Base-by-base conservation (phyloP, 2,113 vertebrate genomes). In the Phyllostomus discolor region DNA sequence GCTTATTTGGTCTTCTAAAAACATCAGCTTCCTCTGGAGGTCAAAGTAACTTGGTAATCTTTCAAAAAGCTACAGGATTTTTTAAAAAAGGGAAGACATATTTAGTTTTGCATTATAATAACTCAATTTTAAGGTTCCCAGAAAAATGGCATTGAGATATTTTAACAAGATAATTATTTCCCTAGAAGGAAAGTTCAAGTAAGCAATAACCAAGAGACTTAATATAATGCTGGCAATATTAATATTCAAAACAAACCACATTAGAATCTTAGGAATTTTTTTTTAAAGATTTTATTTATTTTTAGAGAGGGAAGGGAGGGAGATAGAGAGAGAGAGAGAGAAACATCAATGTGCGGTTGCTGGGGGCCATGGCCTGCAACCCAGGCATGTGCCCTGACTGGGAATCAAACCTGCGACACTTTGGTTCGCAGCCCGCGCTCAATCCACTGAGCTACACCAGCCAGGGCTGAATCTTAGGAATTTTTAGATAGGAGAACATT, bases 1-100 rank as follows among this genome's bases (percentile, higher is more conserved):
- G 97, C 99, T 99, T 98, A 99, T 99, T 84, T 98, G 97, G 83
- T 99, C 99, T 98, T 99, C 99, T 93, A 99, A 97, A 96, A 98
- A 97, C 75, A 99, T 96, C 0, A 99, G 98, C 95, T 98, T 99
- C 97, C 99, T 99, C 70, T 98, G 98, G 96, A 99, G 99, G 75
- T 98, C 98, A 33, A 97, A 98, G 69, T 99, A 99, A 96, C 98
- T 98, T 26, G 99, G 99, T 95, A 99, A 95, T 90, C 99, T 99
- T 98, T 99, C 98, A 95, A 99, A 99, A 90, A 99, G 97, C 99
- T 99, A 96, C 15, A 69, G n/a, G 57, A 14, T 43, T 82, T 80
- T 80, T 82, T 48, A 82, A 43, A 70, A 48, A 52, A 80, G 26
- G 17, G 41, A 52, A 80, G 24, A 52, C 52, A 35, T 15, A 82